Evolutionary conservation across 2,888 invertebrate species (phyloP), one percentile per base, ranked within the genome.

Genomic region (Tetragonisca angustula): DNA sequence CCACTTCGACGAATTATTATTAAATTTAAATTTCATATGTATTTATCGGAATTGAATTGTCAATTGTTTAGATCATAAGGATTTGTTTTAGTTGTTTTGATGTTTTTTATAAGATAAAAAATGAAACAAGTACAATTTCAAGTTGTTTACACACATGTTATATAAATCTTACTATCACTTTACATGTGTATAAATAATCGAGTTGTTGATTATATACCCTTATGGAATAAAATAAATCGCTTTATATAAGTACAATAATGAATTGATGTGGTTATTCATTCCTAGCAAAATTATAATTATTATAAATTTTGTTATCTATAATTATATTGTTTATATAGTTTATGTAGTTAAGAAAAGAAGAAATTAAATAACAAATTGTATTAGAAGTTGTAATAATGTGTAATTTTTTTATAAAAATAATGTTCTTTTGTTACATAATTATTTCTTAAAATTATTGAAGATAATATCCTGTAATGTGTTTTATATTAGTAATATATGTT

Each of bases 191-290:
- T 27, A 24, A 19, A 43, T 27, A 52, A 70, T 36, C 50, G 36
- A 9, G 52, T 59, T 65, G 21, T 50, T 59, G 36, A 70, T 69
- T 56, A 75, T 13, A 69, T 27, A 68, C 15, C 9, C 4, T 24
- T 52, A 50, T 43, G 19, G 17, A 27, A 50, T 75, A 9, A 17
- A 75, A 75, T 76, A 76, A 65, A 76, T 50, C 0, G 19, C 62
- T 43, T 67, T 52, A n/a, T 21, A 6, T 68, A 24, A 72, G 52
- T 56, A 59, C 11, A 54, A 68, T 32, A 61, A 67, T 61, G 9
- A 68, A 72, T 67, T 72, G 17, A n/a, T 52, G 36, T 61, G 19
- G 27, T 78, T 73, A 50, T 61, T 68, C 17, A 32, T 69, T 69
- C 32, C 21, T 62, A 50, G 0, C 21, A 72, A 59, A 49, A 61